A percentile compares a stretch with the other conserved stretches of the same genome.
Conservation (phyloP, 2,797 vertebrate genomes). For the Lithobates pipiens region DNA sequence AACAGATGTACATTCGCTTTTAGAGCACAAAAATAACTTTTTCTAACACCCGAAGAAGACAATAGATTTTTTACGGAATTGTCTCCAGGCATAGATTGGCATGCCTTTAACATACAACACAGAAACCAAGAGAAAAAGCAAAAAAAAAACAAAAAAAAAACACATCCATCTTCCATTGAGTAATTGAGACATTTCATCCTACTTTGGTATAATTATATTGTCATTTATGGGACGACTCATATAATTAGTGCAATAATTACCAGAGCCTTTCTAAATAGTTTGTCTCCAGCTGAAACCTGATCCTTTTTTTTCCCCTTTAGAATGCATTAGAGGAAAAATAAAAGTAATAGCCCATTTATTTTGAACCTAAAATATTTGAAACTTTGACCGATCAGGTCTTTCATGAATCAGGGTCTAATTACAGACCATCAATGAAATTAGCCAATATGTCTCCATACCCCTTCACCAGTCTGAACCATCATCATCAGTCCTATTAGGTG, state of each 20-base stretch:
- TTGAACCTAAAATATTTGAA: background rate
- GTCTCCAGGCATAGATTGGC: background rate
- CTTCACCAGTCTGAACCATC: no score
- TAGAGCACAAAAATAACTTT: conserved; percentile 7
- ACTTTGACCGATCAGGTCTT: background rate
- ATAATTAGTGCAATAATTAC: conserved; percentile 76
- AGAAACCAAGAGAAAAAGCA: conserved; percentile 22
- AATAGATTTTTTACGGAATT: conserved; percentile 18
- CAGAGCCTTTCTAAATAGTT: conserved; percentile 66
- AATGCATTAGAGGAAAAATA: conserved; percentile 61
- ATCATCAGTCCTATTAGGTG: no score
- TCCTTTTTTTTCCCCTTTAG: conserved; percentile 63
- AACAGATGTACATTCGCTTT: conserved; percentile 9
- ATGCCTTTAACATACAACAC: conserved; percentile 29
- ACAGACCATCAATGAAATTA: no score
- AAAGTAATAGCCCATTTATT: conserved; percentile 59
- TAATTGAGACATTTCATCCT: conserved; percentile 73
- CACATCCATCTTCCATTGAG: conserved; percentile 25
- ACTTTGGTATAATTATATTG: conserved; percentile 71
- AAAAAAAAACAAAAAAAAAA: conserved; percentile 1
- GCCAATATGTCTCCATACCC: no score
- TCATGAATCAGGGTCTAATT: background rate
- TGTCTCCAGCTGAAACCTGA: conserved; percentile 68
- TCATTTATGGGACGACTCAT: conserved; percentile 71
- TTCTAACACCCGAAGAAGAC: conserved; percentile 21